Evolutionary conservation across 2,888 invertebrate genomes (phyloP), one percentile per base, ranked within the genome.

Genomic region (Argynnis bischoffii): DNA sequence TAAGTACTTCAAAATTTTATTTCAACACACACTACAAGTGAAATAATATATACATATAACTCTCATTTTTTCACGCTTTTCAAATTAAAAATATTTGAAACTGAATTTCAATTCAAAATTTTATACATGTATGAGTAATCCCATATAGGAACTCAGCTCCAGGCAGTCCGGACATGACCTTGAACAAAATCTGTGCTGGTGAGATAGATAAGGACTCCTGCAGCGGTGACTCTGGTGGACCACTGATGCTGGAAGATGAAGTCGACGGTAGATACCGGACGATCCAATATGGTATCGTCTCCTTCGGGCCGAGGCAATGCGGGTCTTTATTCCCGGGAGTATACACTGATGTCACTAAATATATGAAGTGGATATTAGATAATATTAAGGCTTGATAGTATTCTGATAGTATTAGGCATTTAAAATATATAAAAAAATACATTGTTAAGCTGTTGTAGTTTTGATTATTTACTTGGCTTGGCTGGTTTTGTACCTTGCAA

Each of bases 171-270:
- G 59, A 59, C n/a, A 13, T 59, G 59, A 59, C 59, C n/a, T 0
- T 18, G 2, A 64, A 67, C n/a, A 53, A 70, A 81, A 87, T 8
- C 80, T 92, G 78, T 64, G 79, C 74, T 48, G 94, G 94, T 0
- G 82, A 80, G 21, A 83, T 84, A 48, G 82, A 84, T 2, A 86
- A 87, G 56, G 95, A 95, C 76, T 94, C 95, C 26, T 95, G 95
- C 72, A 81, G 85, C 26, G 95, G 95, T 0, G 95, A 95, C 72
- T 95, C 95, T 54, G 95, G 95, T 13, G 95, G 95, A 0, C 95
- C 95, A 0, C 80, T 95, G 48, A 91, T 93, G 84, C 67, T 79
- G 2, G 71, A 79, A 3, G 69, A 73, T 1, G 47, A 31, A 4
- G 67, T 72, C 57, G 56, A 69, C 14, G 63, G 69, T 6, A 31